Evolutionary conservation across 2,888 invertebrate genomes (phyloP).

Genomic region (Andrena fulva): DNA sequence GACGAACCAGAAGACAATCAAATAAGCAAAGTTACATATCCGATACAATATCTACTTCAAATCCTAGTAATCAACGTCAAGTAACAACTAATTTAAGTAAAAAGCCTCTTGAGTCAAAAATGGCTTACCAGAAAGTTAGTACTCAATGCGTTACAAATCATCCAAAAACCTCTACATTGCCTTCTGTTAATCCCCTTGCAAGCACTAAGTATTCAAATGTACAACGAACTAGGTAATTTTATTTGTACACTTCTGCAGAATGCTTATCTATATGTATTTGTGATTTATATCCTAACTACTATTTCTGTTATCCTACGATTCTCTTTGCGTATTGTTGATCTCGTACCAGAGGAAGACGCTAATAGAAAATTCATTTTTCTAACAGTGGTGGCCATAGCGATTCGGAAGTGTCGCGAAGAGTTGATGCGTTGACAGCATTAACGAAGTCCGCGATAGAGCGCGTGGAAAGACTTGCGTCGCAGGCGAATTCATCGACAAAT

Average conservation of each 20-base stretch:
- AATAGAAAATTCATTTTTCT: constrained; percentile 16
- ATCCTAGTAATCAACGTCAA: constrained; percentile 64
- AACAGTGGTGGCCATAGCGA: constrained; percentile 69
- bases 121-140: constrained; percentile 55
- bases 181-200: constrained; percentile 65
- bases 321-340: not conserved
- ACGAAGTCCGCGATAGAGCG: constrained; percentile 89
- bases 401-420: constrained; percentile 86
- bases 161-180: constrained; percentile 65
- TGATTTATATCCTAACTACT: constrained; percentile 13
- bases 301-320: constrained; percentile 5
- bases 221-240: constrained; percentile 60
- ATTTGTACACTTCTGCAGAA: constrained; percentile 30
- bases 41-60: constrained; percentile 64
- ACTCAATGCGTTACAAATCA: constrained; percentile 66
- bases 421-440: constrained; percentile 88
- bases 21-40: constrained; percentile 65
- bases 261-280: constrained; percentile 13
- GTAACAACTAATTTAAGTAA: constrained; percentile 61
- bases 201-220: constrained; percentile 64
- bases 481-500: constrained; percentile 60
- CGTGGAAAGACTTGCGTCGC: constrained; percentile 87
- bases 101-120: constrained; percentile 67
- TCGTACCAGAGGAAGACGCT: not conserved
- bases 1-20: constrained; percentile 70